Percentiles rank a stretch among this genome's conserved stretches.
Evolutionary conservation across 1,140 invertebrate species (phyloP).

Genomic region (Fopius arisanus): DNA sequence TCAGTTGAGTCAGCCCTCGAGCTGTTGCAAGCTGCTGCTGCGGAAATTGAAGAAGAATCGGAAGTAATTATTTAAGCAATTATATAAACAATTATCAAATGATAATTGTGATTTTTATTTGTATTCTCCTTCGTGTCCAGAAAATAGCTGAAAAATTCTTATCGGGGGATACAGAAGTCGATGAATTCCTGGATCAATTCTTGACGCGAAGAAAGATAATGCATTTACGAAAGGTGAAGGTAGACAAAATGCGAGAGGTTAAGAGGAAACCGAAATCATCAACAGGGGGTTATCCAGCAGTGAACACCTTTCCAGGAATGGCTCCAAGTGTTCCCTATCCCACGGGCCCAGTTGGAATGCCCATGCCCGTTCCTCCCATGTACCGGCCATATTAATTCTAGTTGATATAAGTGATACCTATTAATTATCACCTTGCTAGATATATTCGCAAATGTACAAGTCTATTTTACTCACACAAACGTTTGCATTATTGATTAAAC

Average conservation of each 20-base stretch:
- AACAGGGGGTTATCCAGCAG: slow-evolving; percentile 48
- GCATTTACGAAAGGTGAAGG: slow-evolving; percentile 83
- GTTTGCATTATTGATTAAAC: not conserved
- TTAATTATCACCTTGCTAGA: not conserved
- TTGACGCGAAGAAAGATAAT: slow-evolving; percentile 76
- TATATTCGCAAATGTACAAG: not conserved
- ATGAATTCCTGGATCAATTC: slow-evolving; percentile 83
- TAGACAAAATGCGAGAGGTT: slow-evolving; percentile 86
- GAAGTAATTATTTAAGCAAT: no score
- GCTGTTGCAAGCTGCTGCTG: slow-evolving; percentile 82
- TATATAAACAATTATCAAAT: no score
- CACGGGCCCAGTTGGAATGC: slow-evolving; percentile 65
- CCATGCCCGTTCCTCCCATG: slow-evolving; percentile 62
- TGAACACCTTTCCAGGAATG: slow-evolving; percentile 52
- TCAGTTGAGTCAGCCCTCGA: slow-evolving; percentile 83
- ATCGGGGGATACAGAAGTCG: slow-evolving; percentile 75
- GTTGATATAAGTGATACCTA: not conserved
- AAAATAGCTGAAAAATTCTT: slow-evolving; percentile 79
- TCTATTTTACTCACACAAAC: not conserved
- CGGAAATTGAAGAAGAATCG: slow-evolving; percentile 88
- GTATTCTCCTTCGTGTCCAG: slow-evolving; percentile 47
- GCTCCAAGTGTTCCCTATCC: slow-evolving; percentile 64
- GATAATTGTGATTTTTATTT: no score
- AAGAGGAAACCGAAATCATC: slow-evolving; percentile 65
- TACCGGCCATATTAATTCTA: slow-evolving; percentile 47